Evolutionary conservation across 2,888 invertebrate genomes (phyloP).

Genomic region (Andrena praecox): DNA sequence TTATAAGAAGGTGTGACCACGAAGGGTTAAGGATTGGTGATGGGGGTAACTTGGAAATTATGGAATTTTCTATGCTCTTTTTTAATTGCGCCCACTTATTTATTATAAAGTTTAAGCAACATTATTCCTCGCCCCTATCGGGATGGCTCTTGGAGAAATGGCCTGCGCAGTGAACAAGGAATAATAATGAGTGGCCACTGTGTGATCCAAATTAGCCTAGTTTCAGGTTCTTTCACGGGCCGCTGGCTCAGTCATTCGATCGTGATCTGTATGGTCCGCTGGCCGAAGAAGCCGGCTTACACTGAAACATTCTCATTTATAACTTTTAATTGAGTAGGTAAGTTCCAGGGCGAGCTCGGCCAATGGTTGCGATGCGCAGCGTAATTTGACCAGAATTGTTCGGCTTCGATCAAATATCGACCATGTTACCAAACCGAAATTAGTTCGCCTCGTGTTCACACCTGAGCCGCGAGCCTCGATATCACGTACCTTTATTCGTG

Average conservation of each 20-base stretch:
- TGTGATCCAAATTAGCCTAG: slow-evolving; percentile 53
- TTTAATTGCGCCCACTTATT: not conserved
- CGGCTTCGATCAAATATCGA: slow-evolving; percentile 52
- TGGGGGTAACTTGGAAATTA: too few species aligned
- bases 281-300: slow-evolving; percentile 62
- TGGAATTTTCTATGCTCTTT: not conserved
- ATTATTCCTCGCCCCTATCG: not conserved
- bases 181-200: slow-evolving; percentile 27
- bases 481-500: too few species aligned
- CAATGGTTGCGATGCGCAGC: slow-evolving; percentile 67
- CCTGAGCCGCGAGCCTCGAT: not conserved
- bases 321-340: slow-evolving; percentile 82
- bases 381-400: slow-evolving; percentile 41
- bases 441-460: not conserved
- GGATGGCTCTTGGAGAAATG: not conserved
- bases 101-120: not conserved
- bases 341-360: slow-evolving; percentile 73
- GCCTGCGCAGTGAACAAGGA: slow-evolving; percentile 4
- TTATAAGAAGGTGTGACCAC: too few species aligned
- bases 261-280: slow-evolving; percentile 42
- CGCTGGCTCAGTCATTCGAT: slow-evolving; percentile 42
- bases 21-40: too few species aligned
- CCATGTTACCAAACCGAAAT: not conserved
- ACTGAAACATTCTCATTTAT: slow-evolving; percentile 78
- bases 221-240: slow-evolving; percentile 52